phyloP scores from a whole-genome alignment of 2,113 vertebrate species.

The Osmerus mordax region DNA sequence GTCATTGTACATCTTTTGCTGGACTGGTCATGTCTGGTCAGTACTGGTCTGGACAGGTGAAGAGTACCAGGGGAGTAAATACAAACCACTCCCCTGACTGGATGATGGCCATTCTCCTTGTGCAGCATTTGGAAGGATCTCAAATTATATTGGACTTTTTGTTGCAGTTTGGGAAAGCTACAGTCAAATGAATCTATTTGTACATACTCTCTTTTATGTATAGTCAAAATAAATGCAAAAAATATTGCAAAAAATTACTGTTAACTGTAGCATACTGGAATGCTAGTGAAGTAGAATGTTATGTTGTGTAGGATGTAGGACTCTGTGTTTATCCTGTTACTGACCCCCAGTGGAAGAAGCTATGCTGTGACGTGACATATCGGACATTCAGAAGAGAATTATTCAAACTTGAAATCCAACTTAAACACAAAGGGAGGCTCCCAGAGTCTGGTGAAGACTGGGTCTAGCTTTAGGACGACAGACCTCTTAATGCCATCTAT shows the following conservation, averaged over 20 bases:
- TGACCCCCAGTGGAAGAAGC: constrained; percentile 40
- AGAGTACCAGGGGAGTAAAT: too few species aligned
- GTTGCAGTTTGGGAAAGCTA: constrained; percentile 30
- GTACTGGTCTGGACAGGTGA: too few species aligned
- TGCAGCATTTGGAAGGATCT: not conserved
- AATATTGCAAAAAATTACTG: constrained; percentile 9
- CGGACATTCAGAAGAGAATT: constrained; percentile 40
- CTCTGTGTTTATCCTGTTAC: constrained; percentile 32
- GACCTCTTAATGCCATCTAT: constrained; percentile 12
- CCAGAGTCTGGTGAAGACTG: not conserved
- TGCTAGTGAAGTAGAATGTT: constrained; percentile 44
- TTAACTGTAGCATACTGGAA: constrained; percentile 56
- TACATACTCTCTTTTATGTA: constrained; percentile 67
- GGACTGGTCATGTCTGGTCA: too few species aligned
- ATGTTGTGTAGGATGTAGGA: constrained; percentile 48
- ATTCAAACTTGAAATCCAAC: constrained; percentile 60
- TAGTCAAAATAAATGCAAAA: constrained; percentile 52
- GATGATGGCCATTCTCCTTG: too few species aligned
- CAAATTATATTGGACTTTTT: not conserved
- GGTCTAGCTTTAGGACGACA: constrained; percentile 4
- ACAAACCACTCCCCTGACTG: too few species aligned
- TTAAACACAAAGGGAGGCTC: constrained; percentile 11
- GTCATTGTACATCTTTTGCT: not conserved
- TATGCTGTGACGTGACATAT: constrained; percentile 53
- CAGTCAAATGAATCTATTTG: constrained; percentile 53